A percentile compares a stretch with the other conserved stretches of the same genome.
Evolutionary conservation across 30 jellyfish, hydroid and myxozoan genomes (phyloP).

Genomic region (Aurelia aurita): DNA sequence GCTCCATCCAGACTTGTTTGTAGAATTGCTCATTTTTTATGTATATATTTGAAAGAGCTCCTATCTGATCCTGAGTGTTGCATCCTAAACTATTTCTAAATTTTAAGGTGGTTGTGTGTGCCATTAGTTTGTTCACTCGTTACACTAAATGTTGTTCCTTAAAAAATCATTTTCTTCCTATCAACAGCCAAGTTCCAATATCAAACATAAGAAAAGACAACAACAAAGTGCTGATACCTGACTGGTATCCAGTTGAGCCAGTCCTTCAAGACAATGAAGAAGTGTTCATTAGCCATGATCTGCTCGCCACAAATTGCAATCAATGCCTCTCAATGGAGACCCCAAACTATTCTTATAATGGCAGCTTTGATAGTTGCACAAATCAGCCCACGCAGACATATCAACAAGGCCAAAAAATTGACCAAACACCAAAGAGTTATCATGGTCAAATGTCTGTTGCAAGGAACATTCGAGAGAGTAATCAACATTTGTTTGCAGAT

Average conservation of each 20-base stretch:
- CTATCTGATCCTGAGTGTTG: too few relatives aligned
- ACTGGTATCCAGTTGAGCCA: conserved; percentile 52
- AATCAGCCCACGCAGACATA: neutral
- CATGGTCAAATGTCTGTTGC: neutral
- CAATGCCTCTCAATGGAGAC: neutral
- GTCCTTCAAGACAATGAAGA: conserved; percentile 29
- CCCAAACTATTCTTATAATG: neutral
- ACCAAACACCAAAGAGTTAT: neutral
- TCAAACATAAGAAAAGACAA: conserved; percentile 25
- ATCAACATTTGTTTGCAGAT: neutral
- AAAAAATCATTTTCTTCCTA: too few relatives aligned
- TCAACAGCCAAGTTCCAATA: too few relatives aligned
- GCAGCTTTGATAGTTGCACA: neutral
- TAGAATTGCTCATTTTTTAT: too few relatives aligned
- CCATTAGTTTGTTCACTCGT: too few relatives aligned
- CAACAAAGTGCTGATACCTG: conserved; percentile 16
- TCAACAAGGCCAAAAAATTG: neutral
- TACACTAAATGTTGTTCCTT: too few relatives aligned
- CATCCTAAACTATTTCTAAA: too few relatives aligned
- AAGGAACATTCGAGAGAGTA: neutral
- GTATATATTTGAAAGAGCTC: too few relatives aligned
- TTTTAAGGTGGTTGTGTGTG: too few relatives aligned
- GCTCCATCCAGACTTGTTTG: too few relatives aligned
- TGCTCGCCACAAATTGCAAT: neutral
- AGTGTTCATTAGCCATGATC: conserved; percentile 10